phyloP scores from a whole-genome alignment of 2,888 invertebrate species.

The Tortricodes alternella region DNA sequence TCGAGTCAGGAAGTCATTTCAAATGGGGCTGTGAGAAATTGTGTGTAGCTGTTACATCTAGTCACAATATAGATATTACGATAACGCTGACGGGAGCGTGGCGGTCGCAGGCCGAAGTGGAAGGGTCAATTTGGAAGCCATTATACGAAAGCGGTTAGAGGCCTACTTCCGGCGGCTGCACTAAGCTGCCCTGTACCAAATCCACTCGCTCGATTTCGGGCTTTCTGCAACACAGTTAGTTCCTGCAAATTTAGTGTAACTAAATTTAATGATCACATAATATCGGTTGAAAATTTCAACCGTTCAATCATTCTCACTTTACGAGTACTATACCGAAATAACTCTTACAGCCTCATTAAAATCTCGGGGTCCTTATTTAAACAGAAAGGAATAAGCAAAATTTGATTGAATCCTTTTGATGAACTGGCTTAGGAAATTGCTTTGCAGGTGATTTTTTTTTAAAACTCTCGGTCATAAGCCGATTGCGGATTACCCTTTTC shows the following conservation, averaged over 20 bases:
- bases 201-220: slow-evolving; percentile 74
- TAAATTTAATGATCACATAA: slow-evolving; percentile 43
- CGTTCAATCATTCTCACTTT: too few relatives aligned
- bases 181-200: slow-evolving; percentile 76
- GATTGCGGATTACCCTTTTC: slow-evolving; percentile 62
- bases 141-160: slow-evolving; percentile 78
- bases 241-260: slow-evolving; percentile 48
- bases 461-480: slow-evolving; percentile 57
- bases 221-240: slow-evolving; percentile 69
- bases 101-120: slow-evolving; percentile 58
- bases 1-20: slow-evolving; percentile 22
- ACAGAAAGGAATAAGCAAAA: slow-evolving; percentile 31
- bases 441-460: slow-evolving; percentile 56
- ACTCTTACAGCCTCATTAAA: not conserved
- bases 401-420: slow-evolving; percentile 39
- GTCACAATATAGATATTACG: slow-evolving; percentile 29
- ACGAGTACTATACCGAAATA: too few relatives aligned
- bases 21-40: slow-evolving; percentile 12
- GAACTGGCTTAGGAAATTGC: slow-evolving; percentile 48
- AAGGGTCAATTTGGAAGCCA: slow-evolving; percentile 80
- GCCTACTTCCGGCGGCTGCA: slow-evolving; percentile 80
- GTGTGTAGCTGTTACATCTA: slow-evolving; percentile 1
- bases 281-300: slow-evolving; percentile 12
- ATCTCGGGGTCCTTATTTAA: slow-evolving; percentile 29
- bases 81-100: slow-evolving; percentile 53